Evolutionary conservation across 2,113 vertebrate genomes (phyloP).

Genomic region (Apus apus): DNA sequence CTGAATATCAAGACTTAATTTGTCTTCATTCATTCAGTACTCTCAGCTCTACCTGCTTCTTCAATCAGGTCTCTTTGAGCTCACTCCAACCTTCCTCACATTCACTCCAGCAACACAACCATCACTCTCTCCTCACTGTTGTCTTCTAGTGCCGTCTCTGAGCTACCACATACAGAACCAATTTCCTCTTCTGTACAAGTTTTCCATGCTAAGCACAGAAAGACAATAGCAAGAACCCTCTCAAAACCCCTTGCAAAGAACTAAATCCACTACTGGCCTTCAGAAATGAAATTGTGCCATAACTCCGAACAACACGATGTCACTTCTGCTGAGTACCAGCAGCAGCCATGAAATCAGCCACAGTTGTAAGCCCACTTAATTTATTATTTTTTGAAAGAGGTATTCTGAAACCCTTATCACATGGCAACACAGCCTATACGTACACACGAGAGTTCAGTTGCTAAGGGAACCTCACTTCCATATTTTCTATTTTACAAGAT

Average conservation of each 20-base stretch:
- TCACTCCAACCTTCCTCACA: neutral
- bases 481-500: neutral
- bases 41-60: neutral
- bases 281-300: neutral
- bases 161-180: neutral
- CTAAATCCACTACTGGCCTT: neutral
- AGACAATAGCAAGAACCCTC: neutral
- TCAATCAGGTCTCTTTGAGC: fast-evolving
- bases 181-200: neutral
- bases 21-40: neutral
- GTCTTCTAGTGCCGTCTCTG: neutral
- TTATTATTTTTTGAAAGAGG: neutral
- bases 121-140: neutral
- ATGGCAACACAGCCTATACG: neutral
- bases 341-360: neutral
- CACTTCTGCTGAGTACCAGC: neutral
- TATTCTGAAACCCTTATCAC: neutral
- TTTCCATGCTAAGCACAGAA: neutral
- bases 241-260: neutral
- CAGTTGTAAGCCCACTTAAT: neutral
- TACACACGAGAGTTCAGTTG: neutral
- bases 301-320: neutral
- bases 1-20: neutral
- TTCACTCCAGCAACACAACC: neutral
- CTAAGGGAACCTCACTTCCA: neutral